Base-by-base conservation (phyloP, 2,888 invertebrate genomes). In the Hirtodrosophila histrioides region DNA sequence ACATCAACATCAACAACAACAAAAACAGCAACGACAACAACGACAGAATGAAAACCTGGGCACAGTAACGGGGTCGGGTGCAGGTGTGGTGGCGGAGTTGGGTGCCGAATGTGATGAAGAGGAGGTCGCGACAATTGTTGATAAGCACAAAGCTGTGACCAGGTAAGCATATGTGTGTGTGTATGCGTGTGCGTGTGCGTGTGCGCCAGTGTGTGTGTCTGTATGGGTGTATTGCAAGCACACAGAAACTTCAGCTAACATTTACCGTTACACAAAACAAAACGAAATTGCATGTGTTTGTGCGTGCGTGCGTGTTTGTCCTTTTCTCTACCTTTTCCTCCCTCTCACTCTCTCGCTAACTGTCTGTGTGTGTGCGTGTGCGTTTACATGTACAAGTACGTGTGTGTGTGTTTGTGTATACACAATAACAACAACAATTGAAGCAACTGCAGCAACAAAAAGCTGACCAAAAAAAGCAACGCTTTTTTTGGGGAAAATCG, bases 401-500 rank as follows among this genome's bases (percentile, higher is more conserved):
- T 29, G 37, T 46, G 43, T 39, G 50, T 27, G 55, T 63, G 53
- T 64, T 64, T 53, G 63, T 67, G 74, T 71, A 71, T 81, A 81
- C 76, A 83, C 67, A 79, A 75, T 61, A 77, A 68, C 73, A 78
- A 69, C 77, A 77, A 62, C 55, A 78, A 80, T 75, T 69, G 48
- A 54, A 71, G 60, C 51, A 61, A 70, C 36, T 70, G 71, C 69
- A 69, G 53, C 50, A 64, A 53, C 48, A 75, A 69, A 70, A 75
- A 37, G 51, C 60, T 63, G 51, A 56, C 56, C 55, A 76, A 68
- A 40, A 60, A 62, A 63, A 27, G 56, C 23, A 55, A 56, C 44
- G 8, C 31, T 54, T 56, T 36, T 69, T 69, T 78, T 57, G 76
- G 77, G 87, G 76, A 88, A 87, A 87, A 86, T 86, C 86, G 88